Base-by-base conservation (phyloP, 1,140 invertebrate genomes). In the Akabosia matsudoensis region DNA sequence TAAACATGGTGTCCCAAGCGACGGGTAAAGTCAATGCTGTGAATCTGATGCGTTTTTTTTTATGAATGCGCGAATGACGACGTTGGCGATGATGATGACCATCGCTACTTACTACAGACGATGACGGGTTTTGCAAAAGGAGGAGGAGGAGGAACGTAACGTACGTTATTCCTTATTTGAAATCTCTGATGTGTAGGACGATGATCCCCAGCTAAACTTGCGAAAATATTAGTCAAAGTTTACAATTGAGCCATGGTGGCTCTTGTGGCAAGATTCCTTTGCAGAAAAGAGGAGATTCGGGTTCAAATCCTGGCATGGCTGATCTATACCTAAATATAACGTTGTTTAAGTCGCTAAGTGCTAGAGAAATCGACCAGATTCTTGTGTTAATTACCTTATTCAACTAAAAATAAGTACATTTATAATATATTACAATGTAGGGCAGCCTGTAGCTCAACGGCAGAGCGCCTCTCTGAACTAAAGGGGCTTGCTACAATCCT, bases 361-460 rank as follows among this genome's bases (percentile, higher is more conserved):
- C 18, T 34, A 72, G 34, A 70, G 26, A 33, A 45, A 72, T 72
- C n/a, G 18, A 72, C 26, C 67, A 37, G 70, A 70, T 70, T 70
- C 70, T 75, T 75, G 74, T 75, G 61, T 52, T 70, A 45, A 51
- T 51, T 70, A 75, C 61, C 51, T 75, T 74, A 75, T 70, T 75
- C 61, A 75, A 75, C 70, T 37, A 51, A 70, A 37, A 37, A 70
- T 52, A 64, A 64, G 28, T 74, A 74, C 64, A 74, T 51, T 37
- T 64, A 33, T 37, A 74, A 54, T 45, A 37, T 51, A 64, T 31
- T 22, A 34, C 56, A 70, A 61, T 22, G 28, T 75, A 37, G 70
- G 31, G n/a, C n/a, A n/a, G 74, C 64, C 74, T 45, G 74, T 75
- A 75, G 74, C 74, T 75, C 74, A 75, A 37, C 70, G 74, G 74